These are phyloP conservation scores for Ictalurus furcatus DNA, from an alignment of 2,113 vertebrate species.

Conservation along the genomic window DNA sequence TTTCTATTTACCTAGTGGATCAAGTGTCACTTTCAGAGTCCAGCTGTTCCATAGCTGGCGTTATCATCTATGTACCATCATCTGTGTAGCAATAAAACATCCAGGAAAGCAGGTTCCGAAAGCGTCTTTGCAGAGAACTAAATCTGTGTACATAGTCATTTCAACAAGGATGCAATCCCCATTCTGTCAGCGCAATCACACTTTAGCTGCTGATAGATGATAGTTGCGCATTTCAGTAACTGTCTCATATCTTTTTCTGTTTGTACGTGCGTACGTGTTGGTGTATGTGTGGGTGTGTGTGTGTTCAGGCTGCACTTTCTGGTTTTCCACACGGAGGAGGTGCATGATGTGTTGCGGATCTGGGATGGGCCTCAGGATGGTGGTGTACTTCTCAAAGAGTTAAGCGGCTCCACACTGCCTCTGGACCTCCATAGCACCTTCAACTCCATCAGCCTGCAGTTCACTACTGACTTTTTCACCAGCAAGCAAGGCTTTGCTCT, in stretches of 20 bases:
- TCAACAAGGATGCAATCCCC: not conserved
- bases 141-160: conserved; percentile 12
- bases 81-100: conserved; percentile 49
- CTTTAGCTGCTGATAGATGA: conserved; percentile 2
- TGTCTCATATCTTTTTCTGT: not conserved
- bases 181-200: conserved; percentile 17
- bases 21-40: conserved; percentile 58
- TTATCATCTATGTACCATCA: conserved; percentile 51
- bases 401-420: conserved; percentile 84
- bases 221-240: not conserved
- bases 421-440: conserved; percentile 92
- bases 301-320: conserved; percentile 88
- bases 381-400: conserved; percentile 87
- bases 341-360: conserved; percentile 91
- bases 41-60: conserved; percentile 68
- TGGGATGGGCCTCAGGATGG: conserved; percentile 96
- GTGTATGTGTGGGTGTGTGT: not conserved
- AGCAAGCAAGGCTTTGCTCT: conserved; percentile 98
- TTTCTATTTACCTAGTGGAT: conserved; percentile 33
- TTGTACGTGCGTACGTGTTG: conserved; percentile 8
- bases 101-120: not conserved
- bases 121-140: not conserved
- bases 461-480: conserved; percentile 98
- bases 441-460: conserved; percentile 88
- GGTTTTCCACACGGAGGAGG: conserved; percentile 96